A percentile compares a stretch with the other conserved stretches of the same genome.
phyloP scores from a whole-genome alignment of 2,797 vertebrate genomes.

The Darevskia mixta region DNA sequence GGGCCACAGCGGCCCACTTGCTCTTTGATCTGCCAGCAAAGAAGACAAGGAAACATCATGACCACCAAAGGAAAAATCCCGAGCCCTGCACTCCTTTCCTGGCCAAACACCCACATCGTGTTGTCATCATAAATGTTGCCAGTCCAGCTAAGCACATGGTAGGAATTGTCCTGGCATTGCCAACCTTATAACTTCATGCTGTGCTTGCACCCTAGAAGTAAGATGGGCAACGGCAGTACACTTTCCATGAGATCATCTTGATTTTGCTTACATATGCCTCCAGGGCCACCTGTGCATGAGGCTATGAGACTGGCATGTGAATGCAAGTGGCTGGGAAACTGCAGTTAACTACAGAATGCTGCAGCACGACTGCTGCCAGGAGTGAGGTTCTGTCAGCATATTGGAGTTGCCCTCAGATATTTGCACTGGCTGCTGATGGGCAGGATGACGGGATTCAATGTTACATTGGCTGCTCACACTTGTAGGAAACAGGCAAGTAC shows the following conservation, averaged over 20 bases:
- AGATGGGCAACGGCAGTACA: neutral
- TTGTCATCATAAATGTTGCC: neutral
- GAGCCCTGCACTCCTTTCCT: neutral
- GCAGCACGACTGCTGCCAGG: no score
- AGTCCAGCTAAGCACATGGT: neutral
- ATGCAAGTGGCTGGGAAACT: no score
- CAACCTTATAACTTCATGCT: neutral
- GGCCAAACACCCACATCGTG: neutral
- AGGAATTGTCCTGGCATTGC: neutral
- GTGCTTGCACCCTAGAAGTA: neutral
- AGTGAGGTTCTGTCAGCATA: no score
- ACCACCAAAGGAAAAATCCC: neutral
- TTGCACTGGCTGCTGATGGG: no score
- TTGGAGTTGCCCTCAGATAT: no score
- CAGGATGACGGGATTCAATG: no score
- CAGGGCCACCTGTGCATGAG: neutral
- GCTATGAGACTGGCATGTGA: neutral
- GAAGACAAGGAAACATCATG: neutral
- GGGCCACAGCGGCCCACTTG: conserved; percentile 82
- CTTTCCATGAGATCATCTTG: neutral
- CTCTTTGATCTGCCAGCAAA: conserved; percentile 78
- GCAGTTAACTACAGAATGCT: no score
- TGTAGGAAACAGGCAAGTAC: no score
- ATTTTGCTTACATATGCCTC: neutral
- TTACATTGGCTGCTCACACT: no score